These are phyloP conservation scores for Oscheius sp. DNA, from an alignment of 2,888 invertebrate genomes.

Conservation along the genomic window DNA sequence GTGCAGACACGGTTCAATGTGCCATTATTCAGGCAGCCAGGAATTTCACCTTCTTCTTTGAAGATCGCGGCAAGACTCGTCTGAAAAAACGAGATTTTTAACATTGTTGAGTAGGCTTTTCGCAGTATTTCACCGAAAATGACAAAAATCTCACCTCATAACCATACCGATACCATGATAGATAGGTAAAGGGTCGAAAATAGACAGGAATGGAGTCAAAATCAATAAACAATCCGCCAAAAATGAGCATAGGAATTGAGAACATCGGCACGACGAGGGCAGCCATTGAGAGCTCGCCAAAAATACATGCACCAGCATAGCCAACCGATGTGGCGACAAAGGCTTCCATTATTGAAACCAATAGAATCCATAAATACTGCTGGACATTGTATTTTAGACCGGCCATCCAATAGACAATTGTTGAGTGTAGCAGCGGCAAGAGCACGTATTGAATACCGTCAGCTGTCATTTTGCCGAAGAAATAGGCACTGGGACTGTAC, in stretches of 20 bases:
- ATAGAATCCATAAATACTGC: slow-evolving; percentile 8
- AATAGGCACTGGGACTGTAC: slow-evolving; percentile 90
- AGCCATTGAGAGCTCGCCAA: slow-evolving; percentile 42
- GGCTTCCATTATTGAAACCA: slow-evolving; percentile 41
- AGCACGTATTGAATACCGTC: slow-evolving; percentile 86
- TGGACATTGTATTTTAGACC: slow-evolving; percentile 75
- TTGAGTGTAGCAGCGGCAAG: slow-evolving; percentile 85
- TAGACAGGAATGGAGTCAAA: slow-evolving; percentile 65
- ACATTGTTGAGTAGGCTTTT: too few relatives aligned
- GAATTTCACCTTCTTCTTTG: slow-evolving; percentile 36
- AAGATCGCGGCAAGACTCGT: slow-evolving; percentile 25
- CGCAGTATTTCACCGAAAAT: neutral
- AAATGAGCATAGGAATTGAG: slow-evolving; percentile 73
- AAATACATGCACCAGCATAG: slow-evolving; percentile 44
- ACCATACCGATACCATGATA: slow-evolving; percentile 73
- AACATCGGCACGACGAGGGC: slow-evolving; percentile 43
- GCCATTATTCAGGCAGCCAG: slow-evolving; percentile 13
- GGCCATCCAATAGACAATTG: slow-evolving; percentile 87
- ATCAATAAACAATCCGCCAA: slow-evolving; percentile 80
- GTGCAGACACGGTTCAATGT: neutral
- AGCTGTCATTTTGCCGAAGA: slow-evolving; percentile 84
- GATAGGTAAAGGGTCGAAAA: slow-evolving; percentile 71
- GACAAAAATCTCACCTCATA: slow-evolving; percentile 69
- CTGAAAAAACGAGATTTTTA: too few relatives aligned
- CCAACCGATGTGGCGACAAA: slow-evolving; percentile 40